Evolutionary conservation across 1,140 invertebrate species (phyloP), one percentile per base, ranked within the genome.

Genomic region (Thaumatotibia leucotreta): DNA sequence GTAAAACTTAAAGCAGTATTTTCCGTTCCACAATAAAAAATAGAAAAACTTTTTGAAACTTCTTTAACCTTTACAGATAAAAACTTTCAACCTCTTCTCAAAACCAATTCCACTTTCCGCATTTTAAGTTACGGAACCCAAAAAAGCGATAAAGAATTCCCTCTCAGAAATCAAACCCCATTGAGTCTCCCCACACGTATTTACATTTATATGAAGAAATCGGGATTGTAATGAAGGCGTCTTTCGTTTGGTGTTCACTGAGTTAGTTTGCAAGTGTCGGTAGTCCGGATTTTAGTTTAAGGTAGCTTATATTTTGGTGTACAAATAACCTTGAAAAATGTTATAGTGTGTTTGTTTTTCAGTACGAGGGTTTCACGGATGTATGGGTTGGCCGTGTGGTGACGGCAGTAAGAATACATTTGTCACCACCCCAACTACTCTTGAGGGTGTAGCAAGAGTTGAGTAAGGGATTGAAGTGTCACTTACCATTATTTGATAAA

Each of bases 141-240:
- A 65, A 65, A 65, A 65, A 65, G 24, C 45, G 32, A 65, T 65
- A 65, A 65, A 54, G 39, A 65, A 65, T 65, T 65, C 63, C 35
- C 35, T 24, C 72, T 54, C 72, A 68, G 68, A 66, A 84, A 86
- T 86, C 82, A 82, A 79, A 79, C 66, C 62, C 68, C 65, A 83
- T 83, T 83, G 76, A 83, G 77, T 68, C 70, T 74, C 80, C 78
- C 76, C 69, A 71, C 68, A 76, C 54, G 61, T 73, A 84, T 84
- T 84, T 80, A 84, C 83, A 85, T 85, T 85, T 85, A 85, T 85
- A 85, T 85, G 83, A 83, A 85, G 83, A 78, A 81, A 74, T 76
- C 64, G 33, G 50, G 50, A 52, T 17, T 11, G 17, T 0, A 45
- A n/a, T 45, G 8, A 45, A 20, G 39, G n/a, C 39, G 39, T 45